Evolutionary conservation across 2,113 vertebrate genomes (phyloP).

Genomic region (Caranx melampygus): DNA sequence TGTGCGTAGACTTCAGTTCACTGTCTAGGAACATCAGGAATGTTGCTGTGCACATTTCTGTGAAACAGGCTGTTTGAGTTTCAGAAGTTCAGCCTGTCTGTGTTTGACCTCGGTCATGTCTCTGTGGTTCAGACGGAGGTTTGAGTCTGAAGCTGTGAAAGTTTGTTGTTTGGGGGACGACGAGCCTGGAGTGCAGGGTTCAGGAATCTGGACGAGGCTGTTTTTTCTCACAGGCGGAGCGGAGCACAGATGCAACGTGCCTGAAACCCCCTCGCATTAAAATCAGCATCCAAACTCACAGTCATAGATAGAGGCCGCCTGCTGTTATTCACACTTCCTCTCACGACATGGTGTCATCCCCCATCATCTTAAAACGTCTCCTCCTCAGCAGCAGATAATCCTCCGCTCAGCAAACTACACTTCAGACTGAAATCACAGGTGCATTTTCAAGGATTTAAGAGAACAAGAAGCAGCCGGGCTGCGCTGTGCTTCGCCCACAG

Average conservation of each 20-base stretch:
- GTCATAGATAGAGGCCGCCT: slow-evolving; percentile 18
- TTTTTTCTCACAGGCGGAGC: slow-evolving; percentile 46
- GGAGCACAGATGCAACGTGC: slow-evolving; percentile 19
- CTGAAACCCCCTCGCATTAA: slow-evolving; percentile 10
- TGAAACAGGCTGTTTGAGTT: slow-evolving; percentile 9
- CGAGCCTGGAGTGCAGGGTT: slow-evolving; percentile 23
- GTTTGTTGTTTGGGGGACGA: slow-evolving; percentile 15
- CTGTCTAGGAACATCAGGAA: slow-evolving; percentile 45
- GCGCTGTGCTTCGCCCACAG: slow-evolving; percentile 7
- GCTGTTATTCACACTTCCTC: slow-evolving; percentile 40
- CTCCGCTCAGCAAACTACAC: slow-evolving; percentile 24
- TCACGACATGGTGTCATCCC: slow-evolving; percentile 1
- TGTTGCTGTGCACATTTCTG: slow-evolving; percentile 28
- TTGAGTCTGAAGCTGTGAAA: slow-evolving; percentile 7
- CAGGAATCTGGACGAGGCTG: slow-evolving; percentile 53
- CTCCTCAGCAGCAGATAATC: slow-evolving; percentile 39
- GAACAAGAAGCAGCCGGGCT: neutral
- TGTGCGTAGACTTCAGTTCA: slow-evolving; percentile 12
- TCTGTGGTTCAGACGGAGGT: neutral
- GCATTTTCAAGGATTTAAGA: slow-evolving; percentile 19
- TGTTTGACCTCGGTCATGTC: slow-evolving; percentile 10
- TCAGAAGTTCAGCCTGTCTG: neutral
- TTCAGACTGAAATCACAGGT: neutral
- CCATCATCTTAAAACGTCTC: slow-evolving; percentile 41
- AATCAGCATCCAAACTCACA: slow-evolving; percentile 11